These are phyloP conservation scores for Eilema sororculum DNA, from an alignment of 2,888 invertebrate species.

Conservation along the genomic window DNA sequence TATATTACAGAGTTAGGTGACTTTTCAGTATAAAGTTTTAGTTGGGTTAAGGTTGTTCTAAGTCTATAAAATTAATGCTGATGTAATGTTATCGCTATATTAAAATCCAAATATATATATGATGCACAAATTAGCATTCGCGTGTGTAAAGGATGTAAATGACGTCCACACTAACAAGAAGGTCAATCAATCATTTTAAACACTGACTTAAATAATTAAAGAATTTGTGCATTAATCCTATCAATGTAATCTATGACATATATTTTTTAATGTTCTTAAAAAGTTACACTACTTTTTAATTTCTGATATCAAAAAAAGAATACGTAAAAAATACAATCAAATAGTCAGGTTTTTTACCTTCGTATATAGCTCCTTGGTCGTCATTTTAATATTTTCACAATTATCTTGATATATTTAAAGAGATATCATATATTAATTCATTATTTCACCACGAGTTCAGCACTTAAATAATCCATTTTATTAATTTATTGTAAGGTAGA, in stretches of 20 bases:
- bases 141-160: conserved; percentile 29
- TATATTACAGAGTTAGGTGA: background rate
- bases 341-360: conserved; percentile 71
- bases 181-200: conserved; percentile 50
- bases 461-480: conserved; percentile 77
- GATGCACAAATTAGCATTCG: conserved; percentile 37
- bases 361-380: conserved; percentile 85
- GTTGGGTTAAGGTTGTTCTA: background rate
- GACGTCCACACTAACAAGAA: conserved; percentile 46
- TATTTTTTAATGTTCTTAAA: background rate
- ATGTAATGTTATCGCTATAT: conserved; percentile 17
- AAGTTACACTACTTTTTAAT: conserved; percentile 33
- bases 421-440: conserved; percentile 51
- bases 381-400: conserved; percentile 71
- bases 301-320: conserved; percentile 48
- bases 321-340: conserved; percentile 41
- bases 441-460: conserved; percentile 76
- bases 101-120: conserved; percentile 10
- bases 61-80: conserved; percentile 2
- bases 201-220: conserved; percentile 25
- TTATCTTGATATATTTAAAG: conserved; percentile 45
- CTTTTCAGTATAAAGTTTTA: background rate
- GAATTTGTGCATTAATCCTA: conserved; percentile 6
- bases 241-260: background rate
- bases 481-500: conserved; percentile 71